Conservation (phyloP, 2,113 vertebrate species). For the Dicentrarchus labrax region DNA sequence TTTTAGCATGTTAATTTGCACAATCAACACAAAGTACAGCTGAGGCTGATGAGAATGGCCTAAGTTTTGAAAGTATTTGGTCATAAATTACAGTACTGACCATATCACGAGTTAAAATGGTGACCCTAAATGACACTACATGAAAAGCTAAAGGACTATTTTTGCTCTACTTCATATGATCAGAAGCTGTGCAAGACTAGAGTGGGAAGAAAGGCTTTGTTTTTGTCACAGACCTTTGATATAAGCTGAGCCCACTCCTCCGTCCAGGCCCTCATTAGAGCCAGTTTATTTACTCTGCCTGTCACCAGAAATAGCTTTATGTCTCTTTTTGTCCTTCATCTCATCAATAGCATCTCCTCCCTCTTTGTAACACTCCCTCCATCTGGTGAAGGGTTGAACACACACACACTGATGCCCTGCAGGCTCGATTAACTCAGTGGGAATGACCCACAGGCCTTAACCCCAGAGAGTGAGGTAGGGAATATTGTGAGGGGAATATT, state of each 20-base stretch:
- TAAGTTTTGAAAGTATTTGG: neutral
- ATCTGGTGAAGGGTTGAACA: conserved; percentile 28
- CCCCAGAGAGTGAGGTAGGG: neutral
- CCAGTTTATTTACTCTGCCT: conserved; percentile 33
- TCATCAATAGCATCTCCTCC: conserved; percentile 34
- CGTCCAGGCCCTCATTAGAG: conserved; percentile 16
- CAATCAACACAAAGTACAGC: neutral
- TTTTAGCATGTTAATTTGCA: neutral
- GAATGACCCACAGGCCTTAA: conserved; percentile 43
- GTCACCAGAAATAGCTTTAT: conserved; percentile 38
- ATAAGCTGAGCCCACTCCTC: conserved; percentile 19
- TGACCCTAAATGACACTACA: neutral
- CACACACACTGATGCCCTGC: conserved; percentile 29
- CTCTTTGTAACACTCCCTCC: conserved; percentile 9
- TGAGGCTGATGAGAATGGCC: neutral
- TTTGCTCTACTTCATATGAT: conserved; percentile 31
- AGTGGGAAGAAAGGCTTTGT: conserved; percentile 31
- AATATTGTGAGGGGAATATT: conserved; percentile 24
- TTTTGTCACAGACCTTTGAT: conserved; percentile 31
- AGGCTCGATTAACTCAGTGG: conserved; percentile 41
- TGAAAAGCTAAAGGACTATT: neutral
- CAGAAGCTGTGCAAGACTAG: neutral
- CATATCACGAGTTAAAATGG: neutral
- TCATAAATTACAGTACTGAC: neutral
- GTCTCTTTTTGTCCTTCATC: conserved; percentile 31